Evolutionary conservation across 2,888 invertebrate genomes (phyloP), one percentile per base, ranked within the genome.

Genomic region (Drosophila villosipedis): DNA sequence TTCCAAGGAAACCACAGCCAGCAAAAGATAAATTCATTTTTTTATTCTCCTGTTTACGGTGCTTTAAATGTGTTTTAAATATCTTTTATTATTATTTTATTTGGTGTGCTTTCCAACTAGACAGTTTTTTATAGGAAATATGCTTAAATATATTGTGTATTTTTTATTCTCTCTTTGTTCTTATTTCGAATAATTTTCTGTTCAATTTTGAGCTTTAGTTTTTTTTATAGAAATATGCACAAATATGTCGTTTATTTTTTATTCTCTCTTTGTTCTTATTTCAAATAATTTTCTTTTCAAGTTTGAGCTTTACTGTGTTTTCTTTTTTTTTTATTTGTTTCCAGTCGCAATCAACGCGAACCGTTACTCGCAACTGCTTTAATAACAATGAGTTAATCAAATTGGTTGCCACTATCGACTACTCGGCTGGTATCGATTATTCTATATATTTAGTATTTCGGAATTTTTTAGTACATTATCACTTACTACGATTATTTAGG

Each of bases 1-100:
- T 98, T 90, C 99, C 99, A 89, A 99, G 95, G 94, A 99, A 99
- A 84, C 99, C 99, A 94, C 99, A 99, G 83, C 99, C 99, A 93
- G 99, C 98, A 93, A 99, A 99, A 80, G 99, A 99, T 91, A 99
- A 94, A 96, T 98, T 98, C 97, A 98, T 96, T 30, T 68, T n/a
- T n/a, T 12, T 30, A 9, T 58, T 3, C 6, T 47, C 9, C 4
- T 12, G 14, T 25, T 41, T 22, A 41, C 19, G 16, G 14, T n/a
- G 19, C 16, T 22, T 35, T 2, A 49, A 16, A n/a, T 19, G 22
- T 54, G 5, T 33, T 50, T 28, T 49, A 37, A 37, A 3, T 39
- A 35, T 31, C 4, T 50, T 50, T n/a, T 49, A 25, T 25, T 25
- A 25, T 25, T 25, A 25, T 25, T 25, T 25, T 31, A 54, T 55